Evolutionary conservation across 2,888 invertebrate genomes (phyloP), one percentile per base, ranked within the genome.

Genomic region (Silvanus unidentatus): DNA sequence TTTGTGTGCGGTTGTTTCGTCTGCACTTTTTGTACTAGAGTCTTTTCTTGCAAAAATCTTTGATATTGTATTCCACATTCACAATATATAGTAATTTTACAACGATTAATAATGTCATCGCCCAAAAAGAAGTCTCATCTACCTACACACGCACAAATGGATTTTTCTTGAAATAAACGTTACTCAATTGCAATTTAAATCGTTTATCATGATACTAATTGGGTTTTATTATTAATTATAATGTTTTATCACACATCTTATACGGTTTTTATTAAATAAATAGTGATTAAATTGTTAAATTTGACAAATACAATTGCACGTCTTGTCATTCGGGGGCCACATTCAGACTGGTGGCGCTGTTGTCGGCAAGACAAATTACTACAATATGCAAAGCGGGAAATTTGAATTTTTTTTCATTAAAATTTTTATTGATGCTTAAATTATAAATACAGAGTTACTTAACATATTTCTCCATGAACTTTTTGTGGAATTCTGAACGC

Each of bases 391-490:
- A n/a, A n/a, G n/a, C n/a, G n/a, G n/a, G n/a, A n/a, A n/a, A n/a
- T n/a, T n/a, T n/a, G n/a, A n/a, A n/a, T n/a, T n/a, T n/a, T n/a
- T n/a, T n/a, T n/a, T n/a, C n/a, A n/a, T n/a, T n/a, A n/a, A n/a
- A n/a, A n/a, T n/a, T n/a, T n/a, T n/a, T n/a, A n/a, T n/a, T n/a
- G n/a, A n/a, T n/a, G n/a, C n/a, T n/a, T 22, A 22, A 22, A 22
- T 22, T 8, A 22, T 22, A 22, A 22, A 22, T 22, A 22, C 22
- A 22, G 13, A 32, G 42, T 59, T 49, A 99, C 75, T 99, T 98
- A 2, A 99, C 93, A 77, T 99, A 99, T 75, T 99, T 99, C 64
- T 98, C 97, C 99, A 99, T 99, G 69, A 99, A 99, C 72, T 98
- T 98, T 66, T 93, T 88, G 72, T 99, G 99, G 70, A 99, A 99